Conservation (phyloP, 2,113 vertebrate genomes). For the Spilogale gracilis region DNA sequence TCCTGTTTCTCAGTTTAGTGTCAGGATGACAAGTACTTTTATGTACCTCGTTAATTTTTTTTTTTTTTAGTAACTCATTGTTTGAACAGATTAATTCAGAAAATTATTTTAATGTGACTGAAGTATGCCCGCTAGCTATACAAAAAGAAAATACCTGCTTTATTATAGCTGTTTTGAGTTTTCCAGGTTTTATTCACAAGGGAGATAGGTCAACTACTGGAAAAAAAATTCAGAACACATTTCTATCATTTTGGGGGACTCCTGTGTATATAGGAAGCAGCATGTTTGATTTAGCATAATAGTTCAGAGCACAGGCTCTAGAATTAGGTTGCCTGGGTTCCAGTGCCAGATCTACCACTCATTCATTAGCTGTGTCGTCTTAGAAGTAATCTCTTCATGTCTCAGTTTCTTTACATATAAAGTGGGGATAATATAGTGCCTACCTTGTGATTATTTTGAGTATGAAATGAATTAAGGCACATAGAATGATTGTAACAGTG, state of each 20-base stretch:
- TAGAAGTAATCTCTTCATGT: slow-evolving; percentile 40
- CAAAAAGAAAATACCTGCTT: slow-evolving; percentile 53
- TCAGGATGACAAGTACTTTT: slow-evolving; percentile 19
- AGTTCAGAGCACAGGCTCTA: slow-evolving; percentile 54
- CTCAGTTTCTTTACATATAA: slow-evolving; percentile 21
- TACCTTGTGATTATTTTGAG: neutral
- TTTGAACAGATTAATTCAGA: slow-evolving; percentile 33
- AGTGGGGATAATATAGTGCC: slow-evolving; percentile 27
- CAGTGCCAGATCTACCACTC: slow-evolving; percentile 45
- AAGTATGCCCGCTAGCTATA: slow-evolving; percentile 27
- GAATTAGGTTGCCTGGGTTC: neutral
- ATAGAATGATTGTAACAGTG: neutral
- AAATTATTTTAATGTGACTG: slow-evolving; percentile 45
- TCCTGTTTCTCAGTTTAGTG: neutral
- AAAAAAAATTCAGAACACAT: slow-evolving; percentile 62
- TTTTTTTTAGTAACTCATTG: neutral
- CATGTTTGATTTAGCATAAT: slow-evolving; percentile 53
- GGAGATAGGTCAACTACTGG: slow-evolving; percentile 13
- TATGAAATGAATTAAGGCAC: slow-evolving; percentile 27
- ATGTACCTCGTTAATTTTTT: neutral
- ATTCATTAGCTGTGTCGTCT: slow-evolving; percentile 2
- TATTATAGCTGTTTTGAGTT: slow-evolving; percentile 53
- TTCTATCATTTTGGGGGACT: slow-evolving; percentile 54
- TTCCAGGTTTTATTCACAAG: slow-evolving; percentile 59
- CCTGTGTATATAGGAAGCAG: slow-evolving; percentile 39